A percentile compares a stretch with the other conserved stretches of the same genome.
Evolutionary conservation across 2,888 invertebrate species (phyloP).

Genomic region (Lithophane leautieri): DNA sequence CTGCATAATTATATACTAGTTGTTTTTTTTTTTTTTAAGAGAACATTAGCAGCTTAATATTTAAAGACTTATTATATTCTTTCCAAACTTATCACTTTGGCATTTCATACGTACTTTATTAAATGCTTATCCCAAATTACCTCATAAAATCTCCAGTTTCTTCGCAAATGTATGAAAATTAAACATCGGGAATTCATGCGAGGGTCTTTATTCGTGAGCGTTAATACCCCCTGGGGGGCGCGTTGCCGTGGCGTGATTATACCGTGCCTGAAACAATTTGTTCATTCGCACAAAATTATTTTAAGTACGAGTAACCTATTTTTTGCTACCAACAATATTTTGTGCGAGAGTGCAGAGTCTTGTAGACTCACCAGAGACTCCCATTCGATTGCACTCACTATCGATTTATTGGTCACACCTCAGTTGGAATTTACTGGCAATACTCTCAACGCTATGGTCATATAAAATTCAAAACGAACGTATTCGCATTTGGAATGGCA

Average conservation of each 20-base stretch:
- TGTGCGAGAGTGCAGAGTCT: constrained; percentile 68
- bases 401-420: constrained; percentile 60
- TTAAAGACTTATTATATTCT: constrained; percentile 15
- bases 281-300: constrained; percentile 29
- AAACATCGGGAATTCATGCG: constrained; percentile 20
- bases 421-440: constrained; percentile 57
- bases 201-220: constrained; percentile 29
- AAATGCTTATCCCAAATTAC: constrained; percentile 38
- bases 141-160: constrained; percentile 39
- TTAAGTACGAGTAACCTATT: constrained; percentile 49
- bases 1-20: no score
- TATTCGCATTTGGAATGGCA: constrained; percentile 48
- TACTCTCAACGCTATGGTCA: constrained; percentile 42
- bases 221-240: constrained; percentile 31
- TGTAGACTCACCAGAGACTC: constrained; percentile 62
- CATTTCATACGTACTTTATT: constrained; percentile 37
- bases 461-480: constrained; percentile 57
- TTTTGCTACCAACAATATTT: constrained; percentile 47
- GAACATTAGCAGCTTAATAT: neutral
- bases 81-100: constrained; percentile 4
- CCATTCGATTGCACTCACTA: constrained; percentile 63
- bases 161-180: constrained; percentile 52
- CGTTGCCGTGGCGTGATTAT: constrained; percentile 35
- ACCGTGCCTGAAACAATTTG: constrained; percentile 42
- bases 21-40: neutral